Base-by-base conservation (phyloP, 2,888 invertebrate species). In the Coelinius sp. region DNA sequence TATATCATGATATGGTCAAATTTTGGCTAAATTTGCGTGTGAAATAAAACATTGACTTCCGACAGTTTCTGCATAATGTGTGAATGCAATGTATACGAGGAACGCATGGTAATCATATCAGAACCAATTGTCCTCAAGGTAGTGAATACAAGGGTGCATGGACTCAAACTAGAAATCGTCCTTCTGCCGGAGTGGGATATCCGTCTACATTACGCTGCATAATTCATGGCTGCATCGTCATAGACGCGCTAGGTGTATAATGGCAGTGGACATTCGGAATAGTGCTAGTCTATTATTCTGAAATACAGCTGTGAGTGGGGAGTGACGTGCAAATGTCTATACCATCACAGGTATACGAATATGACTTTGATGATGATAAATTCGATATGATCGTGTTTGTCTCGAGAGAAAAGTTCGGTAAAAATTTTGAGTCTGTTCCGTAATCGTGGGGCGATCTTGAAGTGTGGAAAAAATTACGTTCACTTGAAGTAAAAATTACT, bases 171-270 rank as follows among this genome's bases (percentile, higher is more conserved):
- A 59, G 52, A 52, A 70, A 64, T 56, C 56, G 72, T 74, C 74
- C 74, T 71, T 74, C 72, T 72, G 71, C 70, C 68, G 63, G 78
- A 75, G 69, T 71, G 76, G 78, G 81, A 83, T 85, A 85, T 86
- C 83, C 85, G 84, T 84, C 83, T 85, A 84, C 83, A 83, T 84
- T 85, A 82, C 83, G 82, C 85, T 86, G 85, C 85, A 86, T 86
- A 85, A 86, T 86, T 86, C 85, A 86, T 86, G 79, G 82, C 62
- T 79, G 77, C 81, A 85, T 31, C 31, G 85, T 86, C 86, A 85
- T 84, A 84, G 85, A 81, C 83, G 86, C 85, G 85, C 83, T 82
- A 85, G 84, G 83, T 82, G 83, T 84, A 85, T 86, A 86, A 86
- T 85, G 82, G 85, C 78, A 75, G 79, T 80, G 82, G 79, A 80